Base-by-base conservation (phyloP, 1,140 invertebrate species). In the Lepidostoma basale region DNA sequence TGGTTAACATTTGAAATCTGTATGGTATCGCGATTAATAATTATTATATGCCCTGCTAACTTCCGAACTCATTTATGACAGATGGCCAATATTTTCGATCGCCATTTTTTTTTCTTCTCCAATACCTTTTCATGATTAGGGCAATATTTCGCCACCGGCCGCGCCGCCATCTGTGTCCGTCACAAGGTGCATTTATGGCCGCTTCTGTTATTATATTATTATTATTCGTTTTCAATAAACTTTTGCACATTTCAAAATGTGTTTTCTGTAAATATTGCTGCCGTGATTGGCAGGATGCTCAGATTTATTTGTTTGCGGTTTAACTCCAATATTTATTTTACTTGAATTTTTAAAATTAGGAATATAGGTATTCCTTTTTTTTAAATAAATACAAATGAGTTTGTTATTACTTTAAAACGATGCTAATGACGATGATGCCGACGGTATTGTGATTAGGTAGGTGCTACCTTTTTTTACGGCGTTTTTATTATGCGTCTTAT, bases 31-130 rank as follows among this genome's bases (percentile, higher is more conserved):
- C n/a, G n/a, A n/a, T n/a, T n/a, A n/a, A n/a, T n/a, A n/a, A n/a
- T n/a, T n/a, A n/a, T n/a, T n/a, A n/a, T n/a, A n/a, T n/a, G n/a
- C n/a, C n/a, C n/a, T n/a, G n/a, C n/a, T n/a, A n/a, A n/a, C n/a
- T n/a, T n/a, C 1, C 33, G 10, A 5, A 36, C 10, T 12, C 33
- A 5, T 47, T 54, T 30, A 54, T 30, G 65, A 67, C 65, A 67
- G 65, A 67, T 67, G 65, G 65, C 47, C 62, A 49, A 25, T 59
- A 3, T 49, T 49, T n/a, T n/a, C n/a, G n/a, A 45, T 62, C 59
- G 59, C 18, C 40, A 6, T 28, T 42, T 30, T 39, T 52, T 56
- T 33, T 56, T 56, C 18, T 20, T 1, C 52, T 20, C 26, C 52
- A 56, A 33, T 33, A 56, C 22, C 3, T 26, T 30, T 56, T 56